phyloP scores from a whole-genome alignment of 2,797 vertebrate species.

The Rachycentron canadum region DNA sequence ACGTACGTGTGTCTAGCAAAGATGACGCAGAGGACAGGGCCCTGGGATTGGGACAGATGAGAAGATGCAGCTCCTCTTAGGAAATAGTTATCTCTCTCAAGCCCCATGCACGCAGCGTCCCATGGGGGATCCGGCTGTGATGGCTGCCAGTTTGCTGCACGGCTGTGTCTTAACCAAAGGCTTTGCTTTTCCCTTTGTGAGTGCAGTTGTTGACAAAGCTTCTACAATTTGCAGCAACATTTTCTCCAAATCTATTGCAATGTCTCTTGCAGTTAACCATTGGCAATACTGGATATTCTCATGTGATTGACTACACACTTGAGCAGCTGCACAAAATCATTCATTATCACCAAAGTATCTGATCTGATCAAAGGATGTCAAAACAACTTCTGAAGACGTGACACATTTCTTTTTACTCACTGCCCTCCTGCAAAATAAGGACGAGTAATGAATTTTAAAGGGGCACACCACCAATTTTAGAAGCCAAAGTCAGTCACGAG shows the following conservation, averaged over 20 bases:
- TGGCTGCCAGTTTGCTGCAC: conserved; percentile 62
- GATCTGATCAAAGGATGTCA: conserved; percentile 33
- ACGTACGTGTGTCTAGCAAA: conserved; percentile 13
- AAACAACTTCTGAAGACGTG: background rate
- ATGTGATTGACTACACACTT: conserved; percentile 2
- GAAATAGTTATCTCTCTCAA: conserved; percentile 76
- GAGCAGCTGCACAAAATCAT: conserved; percentile 12
- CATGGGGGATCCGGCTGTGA: conserved; percentile 60
- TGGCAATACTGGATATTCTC: conserved; percentile 25
- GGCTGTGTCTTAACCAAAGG: conserved; percentile 62
- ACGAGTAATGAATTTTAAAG: background rate
- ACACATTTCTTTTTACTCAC: background rate
- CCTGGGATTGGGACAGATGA: conserved; percentile 58
- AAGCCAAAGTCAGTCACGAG: background rate
- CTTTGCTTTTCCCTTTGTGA: conserved; percentile 64
- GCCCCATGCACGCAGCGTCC: conserved; percentile 46
- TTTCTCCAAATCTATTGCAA: conserved; percentile 43
- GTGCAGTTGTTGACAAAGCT: conserved; percentile 63
- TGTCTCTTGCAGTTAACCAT: conserved; percentile 33
- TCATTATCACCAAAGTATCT: conserved; percentile 1
- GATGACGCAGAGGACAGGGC: conserved; percentile 5
- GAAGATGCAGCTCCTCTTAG: conserved; percentile 64
- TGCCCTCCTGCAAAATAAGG: background rate
- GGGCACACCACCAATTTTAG: background rate
- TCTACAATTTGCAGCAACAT: conserved; percentile 60